Percentiles rank a stretch among this genome's conserved stretches.
These are phyloP conservation scores for Mustela nigripes DNA, from an alignment of 2,113 vertebrate species.

Conservation along the genomic window DNA sequence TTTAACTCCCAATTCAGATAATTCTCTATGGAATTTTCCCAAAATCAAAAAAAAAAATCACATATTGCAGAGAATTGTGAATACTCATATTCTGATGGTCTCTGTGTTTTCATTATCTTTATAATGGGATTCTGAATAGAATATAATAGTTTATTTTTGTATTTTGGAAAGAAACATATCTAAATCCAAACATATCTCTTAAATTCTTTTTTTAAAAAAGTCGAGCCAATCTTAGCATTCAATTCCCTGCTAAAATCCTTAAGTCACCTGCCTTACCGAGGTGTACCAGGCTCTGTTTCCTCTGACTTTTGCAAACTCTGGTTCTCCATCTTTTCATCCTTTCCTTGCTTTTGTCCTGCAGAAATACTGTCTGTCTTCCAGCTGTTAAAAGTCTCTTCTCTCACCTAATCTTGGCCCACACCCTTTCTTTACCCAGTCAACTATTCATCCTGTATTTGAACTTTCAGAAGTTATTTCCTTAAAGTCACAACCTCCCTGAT, in stretches of 20 bases:
- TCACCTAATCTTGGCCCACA: background rate
- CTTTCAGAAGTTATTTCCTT: background rate
- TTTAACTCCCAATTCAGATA: background rate
- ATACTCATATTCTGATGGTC: background rate
- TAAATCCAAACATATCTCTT: background rate
- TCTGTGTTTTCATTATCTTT: conserved; percentile 37
- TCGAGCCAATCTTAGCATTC: background rate
- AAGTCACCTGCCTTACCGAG: background rate
- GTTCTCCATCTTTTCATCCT: background rate
- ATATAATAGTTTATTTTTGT: background rate
- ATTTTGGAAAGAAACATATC: background rate
- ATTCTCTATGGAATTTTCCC: background rate
- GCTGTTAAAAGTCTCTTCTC: background rate
- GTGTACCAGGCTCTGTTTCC: background rate
- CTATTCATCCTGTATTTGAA: background rate
- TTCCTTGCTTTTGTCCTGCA: background rate
- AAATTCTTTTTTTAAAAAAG: background rate
- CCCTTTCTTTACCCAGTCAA: background rate
- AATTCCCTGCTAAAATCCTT: background rate
- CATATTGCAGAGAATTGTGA: background rate
- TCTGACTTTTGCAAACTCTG: background rate
- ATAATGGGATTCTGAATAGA: background rate
- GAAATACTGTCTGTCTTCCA: background rate
- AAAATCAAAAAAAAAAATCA: background rate
- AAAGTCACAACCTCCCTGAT: background rate